Evolutionary conservation across 2,888 invertebrate genomes (phyloP).

Genomic region (Stenodera caucasica): DNA sequence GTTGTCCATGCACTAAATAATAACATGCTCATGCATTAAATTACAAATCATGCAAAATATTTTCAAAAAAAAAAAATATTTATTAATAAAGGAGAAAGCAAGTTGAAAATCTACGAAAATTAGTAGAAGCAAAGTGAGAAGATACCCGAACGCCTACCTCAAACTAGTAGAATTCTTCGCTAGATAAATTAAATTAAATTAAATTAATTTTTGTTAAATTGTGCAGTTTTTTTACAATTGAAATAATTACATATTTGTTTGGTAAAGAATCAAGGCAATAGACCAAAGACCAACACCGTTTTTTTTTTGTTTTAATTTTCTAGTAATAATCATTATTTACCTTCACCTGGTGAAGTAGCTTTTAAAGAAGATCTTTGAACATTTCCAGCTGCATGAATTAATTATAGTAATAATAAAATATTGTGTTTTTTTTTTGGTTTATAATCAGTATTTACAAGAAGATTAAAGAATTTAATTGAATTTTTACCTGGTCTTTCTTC

Average conservation of each 20-base stretch:
- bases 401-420: constrained; percentile 21
- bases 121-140: not conserved
- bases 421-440: not conserved
- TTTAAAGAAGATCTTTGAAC: constrained; percentile 52
- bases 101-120: not conserved
- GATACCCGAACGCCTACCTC: constrained; percentile 14
- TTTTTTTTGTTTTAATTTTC: not conserved
- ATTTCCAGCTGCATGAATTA: constrained; percentile 51
- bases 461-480: not conserved
- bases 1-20: constrained; percentile 51
- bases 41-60: constrained; percentile 32
- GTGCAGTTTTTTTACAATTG: constrained; percentile 23
- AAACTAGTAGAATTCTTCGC: constrained; percentile 14
- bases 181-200: constrained; percentile 1
- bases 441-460: not conserved
- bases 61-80: not conserved
- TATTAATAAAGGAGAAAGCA: not conserved
- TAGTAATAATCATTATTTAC: constrained; percentile 39
- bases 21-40: constrained; percentile 51
- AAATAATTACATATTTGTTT: constrained; percentile 34
- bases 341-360: constrained; percentile 55
- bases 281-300: not conserved
- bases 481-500: constrained; percentile 62
- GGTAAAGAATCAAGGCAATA: constrained; percentile 5
- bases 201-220: constrained; percentile 14